Conservation (phyloP, 2,797 vertebrate genomes). For the Eulemur rubriventer region DNA sequence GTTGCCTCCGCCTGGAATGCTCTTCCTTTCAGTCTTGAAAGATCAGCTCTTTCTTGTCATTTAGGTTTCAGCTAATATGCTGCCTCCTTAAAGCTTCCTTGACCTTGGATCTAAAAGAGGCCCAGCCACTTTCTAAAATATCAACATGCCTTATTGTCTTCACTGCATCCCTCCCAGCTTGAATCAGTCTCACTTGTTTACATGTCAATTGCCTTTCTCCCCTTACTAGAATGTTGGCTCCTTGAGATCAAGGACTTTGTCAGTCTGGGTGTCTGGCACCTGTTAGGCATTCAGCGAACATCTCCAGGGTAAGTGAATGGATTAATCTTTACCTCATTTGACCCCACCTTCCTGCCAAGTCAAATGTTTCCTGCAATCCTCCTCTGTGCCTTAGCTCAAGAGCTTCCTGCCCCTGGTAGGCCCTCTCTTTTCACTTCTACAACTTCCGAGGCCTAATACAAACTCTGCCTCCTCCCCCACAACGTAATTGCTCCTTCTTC, state of each 20-base stretch:
- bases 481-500: background rate
- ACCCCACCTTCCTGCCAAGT: background rate
- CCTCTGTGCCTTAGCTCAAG: background rate
- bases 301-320: background rate
- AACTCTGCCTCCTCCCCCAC: background rate
- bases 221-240: background rate
- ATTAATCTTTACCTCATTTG: background rate
- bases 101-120: background rate
- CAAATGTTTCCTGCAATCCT: background rate
- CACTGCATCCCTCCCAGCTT: background rate
- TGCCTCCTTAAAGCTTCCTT: background rate
- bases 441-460: background rate
- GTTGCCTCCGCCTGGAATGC: background rate
- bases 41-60: background rate
- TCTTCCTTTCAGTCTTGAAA: background rate
- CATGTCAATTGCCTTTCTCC: background rate
- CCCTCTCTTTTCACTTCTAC: background rate
- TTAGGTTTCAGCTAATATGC: background rate
- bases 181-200: background rate
- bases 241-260: background rate
- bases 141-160: background rate
- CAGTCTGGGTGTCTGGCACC: background rate
- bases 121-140: background rate
- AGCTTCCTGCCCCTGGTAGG: background rate
- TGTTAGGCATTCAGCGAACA: background rate